A percentile compares a stretch with the other conserved stretches of the same genome.
These are phyloP conservation scores for Spilogale gracilis DNA, from an alignment of 2,113 vertebrate genomes.

Conservation along the genomic window DNA sequence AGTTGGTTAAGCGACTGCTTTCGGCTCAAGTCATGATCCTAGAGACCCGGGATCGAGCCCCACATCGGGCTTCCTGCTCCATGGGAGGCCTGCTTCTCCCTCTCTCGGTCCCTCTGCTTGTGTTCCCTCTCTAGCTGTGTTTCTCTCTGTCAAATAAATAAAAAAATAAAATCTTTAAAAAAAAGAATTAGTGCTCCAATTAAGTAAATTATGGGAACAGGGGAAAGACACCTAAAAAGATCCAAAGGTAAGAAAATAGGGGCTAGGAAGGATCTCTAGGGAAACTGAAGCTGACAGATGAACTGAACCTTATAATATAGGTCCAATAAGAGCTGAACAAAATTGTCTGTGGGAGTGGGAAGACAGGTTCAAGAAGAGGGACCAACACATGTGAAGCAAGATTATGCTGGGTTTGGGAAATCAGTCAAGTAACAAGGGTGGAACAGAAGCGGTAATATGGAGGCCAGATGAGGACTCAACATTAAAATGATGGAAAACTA, in stretches of 20 bases:
- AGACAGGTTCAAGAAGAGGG: not conserved
- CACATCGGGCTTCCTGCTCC: too few relatives aligned
- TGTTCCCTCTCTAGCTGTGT: too few relatives aligned
- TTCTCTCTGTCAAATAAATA: too few relatives aligned
- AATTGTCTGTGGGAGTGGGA: not conserved
- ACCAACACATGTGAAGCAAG: not conserved
- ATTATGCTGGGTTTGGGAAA: not conserved
- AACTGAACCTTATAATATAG: not conserved
- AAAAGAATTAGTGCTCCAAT: not conserved
- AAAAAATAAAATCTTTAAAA: too few relatives aligned
- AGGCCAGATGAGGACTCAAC: not conserved
- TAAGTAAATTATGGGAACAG: not conserved
- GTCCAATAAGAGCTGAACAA: not conserved
- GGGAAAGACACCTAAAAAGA: not conserved
- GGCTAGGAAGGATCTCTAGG: not conserved
- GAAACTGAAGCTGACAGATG: slow-evolving; percentile 2
- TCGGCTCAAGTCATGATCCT: too few relatives aligned
- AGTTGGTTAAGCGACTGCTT: too few relatives aligned
- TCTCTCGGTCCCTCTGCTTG: too few relatives aligned
- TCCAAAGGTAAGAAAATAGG: not conserved
- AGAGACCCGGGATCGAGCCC: too few relatives aligned
- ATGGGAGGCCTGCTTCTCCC: too few relatives aligned
- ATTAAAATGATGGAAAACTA: not conserved
- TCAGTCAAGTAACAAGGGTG: not conserved
- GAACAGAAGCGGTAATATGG: not conserved